Percentiles rank a stretch among this genome's conserved stretches.
Conservation (phyloP, 92 coral and sea anemone genomes). For the Muricea muricata region DNA sequence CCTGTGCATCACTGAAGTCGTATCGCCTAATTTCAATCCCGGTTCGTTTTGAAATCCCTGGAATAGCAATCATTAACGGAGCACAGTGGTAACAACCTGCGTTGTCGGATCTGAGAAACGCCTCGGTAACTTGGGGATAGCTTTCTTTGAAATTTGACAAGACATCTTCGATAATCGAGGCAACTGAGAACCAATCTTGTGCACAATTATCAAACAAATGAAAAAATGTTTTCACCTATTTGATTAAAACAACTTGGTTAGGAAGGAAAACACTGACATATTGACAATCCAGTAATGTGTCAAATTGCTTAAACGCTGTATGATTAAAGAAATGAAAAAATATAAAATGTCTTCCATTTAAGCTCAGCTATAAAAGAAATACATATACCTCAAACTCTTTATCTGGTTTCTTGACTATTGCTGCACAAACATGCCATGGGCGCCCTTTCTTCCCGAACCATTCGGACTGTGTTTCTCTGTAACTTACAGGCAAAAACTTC, state of each 20-base stretch:
- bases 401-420: slow-evolving; percentile 31
- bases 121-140: not conserved
- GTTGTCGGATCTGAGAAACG: not conserved
- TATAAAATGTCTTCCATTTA: no score
- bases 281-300: no score
- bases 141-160: not conserved
- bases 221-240: not conserved
- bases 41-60: not conserved
- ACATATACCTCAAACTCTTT: slow-evolving; percentile 5
- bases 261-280: no score
- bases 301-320: no score
- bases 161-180: not conserved
- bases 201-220: not conserved
- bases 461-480: slow-evolving; percentile 55
- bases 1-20: not conserved
- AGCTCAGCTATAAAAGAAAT: no score
- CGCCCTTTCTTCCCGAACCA: slow-evolving; percentile 68
- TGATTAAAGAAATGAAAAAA: no score
- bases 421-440: slow-evolving; percentile 65
- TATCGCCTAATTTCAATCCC: not conserved
- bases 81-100: not conserved
- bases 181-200: not conserved
- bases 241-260: no score
- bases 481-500: not conserved
- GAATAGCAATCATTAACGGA: not conserved